A percentile compares a stretch with the other conserved stretches of the same genome.
Conservation (phyloP, 1,140 invertebrate genomes). For the Drosophila baimaii region DNA sequence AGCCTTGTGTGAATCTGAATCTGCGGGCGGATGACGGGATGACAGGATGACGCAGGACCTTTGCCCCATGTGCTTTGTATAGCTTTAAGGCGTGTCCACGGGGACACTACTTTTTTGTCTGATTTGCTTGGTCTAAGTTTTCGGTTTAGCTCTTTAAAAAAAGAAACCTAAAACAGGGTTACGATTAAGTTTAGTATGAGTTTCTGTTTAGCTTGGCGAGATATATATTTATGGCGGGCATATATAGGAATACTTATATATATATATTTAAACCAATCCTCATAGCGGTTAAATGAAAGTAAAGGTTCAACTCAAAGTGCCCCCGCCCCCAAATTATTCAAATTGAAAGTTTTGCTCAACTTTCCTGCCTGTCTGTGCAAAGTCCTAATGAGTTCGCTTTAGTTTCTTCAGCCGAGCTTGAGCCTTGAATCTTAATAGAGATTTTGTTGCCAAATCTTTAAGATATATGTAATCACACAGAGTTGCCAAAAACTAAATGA, state of each 20-base stretch:
- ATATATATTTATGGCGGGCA: constrained; percentile 29
- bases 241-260: constrained; percentile 32
- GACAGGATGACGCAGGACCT: constrained; percentile 20
- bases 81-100: constrained; percentile 64
- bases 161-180: constrained; percentile 36
- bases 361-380: constrained; percentile 4
- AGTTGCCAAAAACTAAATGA: constrained; percentile 23
- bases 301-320: not conserved
- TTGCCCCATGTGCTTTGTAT: constrained; percentile 62
- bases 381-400: not conserved
- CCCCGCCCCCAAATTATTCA: not conserved
- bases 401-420: constrained; percentile 2
- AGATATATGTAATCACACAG: constrained; percentile 18
- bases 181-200: constrained; percentile 39
- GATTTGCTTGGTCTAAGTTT: constrained; percentile 55
- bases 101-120: constrained; percentile 42
- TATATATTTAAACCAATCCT: constrained; percentile 37
- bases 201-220: constrained; percentile 31
- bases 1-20: constrained; percentile 42
- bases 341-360: constrained; percentile 17
- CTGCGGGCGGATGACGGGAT: constrained; percentile 44
- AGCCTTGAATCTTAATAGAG: constrained; percentile 12
- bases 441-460: constrained; percentile 30
- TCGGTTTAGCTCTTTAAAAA: constrained; percentile 43
- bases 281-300: constrained; percentile 38